These are phyloP conservation scores for Cinara cedri DNA, from an alignment of 2,888 invertebrate species.

Conservation along the genomic window DNA sequence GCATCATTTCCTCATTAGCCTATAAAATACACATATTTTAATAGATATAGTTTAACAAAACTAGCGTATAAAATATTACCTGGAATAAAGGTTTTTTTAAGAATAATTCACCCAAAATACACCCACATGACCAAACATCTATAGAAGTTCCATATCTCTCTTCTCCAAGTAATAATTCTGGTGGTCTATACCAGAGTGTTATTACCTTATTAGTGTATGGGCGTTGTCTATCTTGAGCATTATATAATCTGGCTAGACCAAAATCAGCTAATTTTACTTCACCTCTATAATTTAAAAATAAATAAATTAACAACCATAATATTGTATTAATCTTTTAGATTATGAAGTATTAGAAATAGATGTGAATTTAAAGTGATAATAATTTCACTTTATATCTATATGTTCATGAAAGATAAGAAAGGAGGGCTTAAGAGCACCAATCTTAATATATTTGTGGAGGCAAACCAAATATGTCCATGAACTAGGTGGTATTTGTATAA, in stretches of 20 bases:
- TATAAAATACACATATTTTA: constrained; percentile 63
- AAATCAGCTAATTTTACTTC: constrained; percentile 99
- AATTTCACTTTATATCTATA: too few relatives aligned
- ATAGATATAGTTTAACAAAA: not conserved
- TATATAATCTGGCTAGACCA: constrained; percentile 93
- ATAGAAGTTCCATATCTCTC: constrained; percentile 97
- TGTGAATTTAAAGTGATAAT: too few relatives aligned
- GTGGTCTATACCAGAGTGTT: constrained; percentile 98
- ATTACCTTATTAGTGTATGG: constrained; percentile 99
- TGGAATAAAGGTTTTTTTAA: constrained; percentile 94
- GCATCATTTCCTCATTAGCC: constrained; percentile 91
- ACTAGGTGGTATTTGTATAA: too few relatives aligned
- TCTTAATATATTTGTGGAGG: too few relatives aligned
- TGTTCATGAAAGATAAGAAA: too few relatives aligned
- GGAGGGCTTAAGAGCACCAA: too few relatives aligned
- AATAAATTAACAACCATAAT: not conserved
- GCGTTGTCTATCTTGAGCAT: constrained; percentile 91
- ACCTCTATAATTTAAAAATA: constrained; percentile 70
- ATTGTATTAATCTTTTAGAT: too few relatives aligned
- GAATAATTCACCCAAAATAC: constrained; percentile 97
- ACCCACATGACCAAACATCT: constrained; percentile 99
- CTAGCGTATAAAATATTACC: constrained; percentile 65
- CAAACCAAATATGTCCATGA: too few relatives aligned
- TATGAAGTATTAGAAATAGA: too few relatives aligned
- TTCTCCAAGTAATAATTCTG: constrained; percentile 94